A percentile compares a stretch with the other conserved stretches of the same genome.
phyloP scores from a whole-genome alignment of 2,888 invertebrate genomes.

The Caenorhabditis drosophilae region DNA sequence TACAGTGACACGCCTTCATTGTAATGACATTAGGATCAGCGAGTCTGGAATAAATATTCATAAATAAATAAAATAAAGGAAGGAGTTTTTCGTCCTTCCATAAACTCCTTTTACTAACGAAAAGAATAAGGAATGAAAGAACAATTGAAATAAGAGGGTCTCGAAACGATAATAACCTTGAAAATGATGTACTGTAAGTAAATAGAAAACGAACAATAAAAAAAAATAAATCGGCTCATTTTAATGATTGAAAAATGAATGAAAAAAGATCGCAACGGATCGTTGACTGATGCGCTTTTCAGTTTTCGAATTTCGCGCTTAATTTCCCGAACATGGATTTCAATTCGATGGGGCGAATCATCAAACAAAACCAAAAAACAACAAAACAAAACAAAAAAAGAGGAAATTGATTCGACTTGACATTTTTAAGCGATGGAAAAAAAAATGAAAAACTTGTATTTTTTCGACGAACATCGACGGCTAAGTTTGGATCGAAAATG shows the following conservation, averaged over 20 bases:
- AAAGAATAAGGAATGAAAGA: conserved; percentile 23
- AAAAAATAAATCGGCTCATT: neutral
- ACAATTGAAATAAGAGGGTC: conserved; percentile 15
- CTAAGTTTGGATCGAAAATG: too few species aligned
- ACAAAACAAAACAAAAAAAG: neutral
- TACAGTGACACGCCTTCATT: conserved; percentile 55
- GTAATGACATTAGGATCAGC: conserved; percentile 9
- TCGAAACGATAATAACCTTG: conserved; percentile 35
- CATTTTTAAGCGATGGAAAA: too few species aligned
- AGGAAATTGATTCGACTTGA: too few species aligned
- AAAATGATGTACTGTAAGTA: too few species aligned
- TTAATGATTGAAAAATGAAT: neutral
- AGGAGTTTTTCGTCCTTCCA: too few species aligned
- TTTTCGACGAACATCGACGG: too few species aligned
- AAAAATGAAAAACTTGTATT: too few species aligned
- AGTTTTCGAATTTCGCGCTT: too few species aligned
- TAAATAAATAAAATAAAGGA: neutral
- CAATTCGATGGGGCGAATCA: too few species aligned
- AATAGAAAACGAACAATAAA: conserved; percentile 11
- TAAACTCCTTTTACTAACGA: too few species aligned
- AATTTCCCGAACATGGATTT: neutral
- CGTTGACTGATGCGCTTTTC: too few species aligned
- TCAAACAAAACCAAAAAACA: neutral
- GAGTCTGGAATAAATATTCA: conserved; percentile 5
- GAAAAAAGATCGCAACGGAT: conserved; percentile 9